phyloP scores from a whole-genome alignment of 2,797 vertebrate species.

The Knipowitschia caucasica region DNA sequence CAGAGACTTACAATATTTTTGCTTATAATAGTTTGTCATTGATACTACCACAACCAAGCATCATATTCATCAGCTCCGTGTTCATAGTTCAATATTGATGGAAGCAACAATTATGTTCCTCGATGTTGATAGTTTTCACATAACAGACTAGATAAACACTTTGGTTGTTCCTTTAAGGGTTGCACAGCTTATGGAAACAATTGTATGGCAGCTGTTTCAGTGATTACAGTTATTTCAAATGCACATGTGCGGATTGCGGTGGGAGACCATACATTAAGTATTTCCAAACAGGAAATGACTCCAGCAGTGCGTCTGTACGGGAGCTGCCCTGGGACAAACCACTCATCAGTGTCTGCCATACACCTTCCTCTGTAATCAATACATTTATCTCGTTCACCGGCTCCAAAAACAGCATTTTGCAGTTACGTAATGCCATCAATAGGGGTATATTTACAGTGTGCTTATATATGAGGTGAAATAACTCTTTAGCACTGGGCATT shows the following conservation, averaged over 20 bases:
- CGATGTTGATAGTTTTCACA: no score
- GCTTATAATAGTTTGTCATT: no score
- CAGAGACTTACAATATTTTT: no score
- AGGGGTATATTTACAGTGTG: no score
- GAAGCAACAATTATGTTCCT: no score
- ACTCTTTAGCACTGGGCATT: no score
- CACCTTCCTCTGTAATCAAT: background rate
- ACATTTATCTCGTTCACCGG: background rate
- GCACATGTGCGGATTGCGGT: slow-evolving; percentile 1
- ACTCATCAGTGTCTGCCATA: slow-evolving; percentile 3
- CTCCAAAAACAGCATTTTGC: background rate
- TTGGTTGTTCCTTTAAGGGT: background rate
- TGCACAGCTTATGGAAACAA: background rate
- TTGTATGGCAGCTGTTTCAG: slow-evolving; percentile 1
- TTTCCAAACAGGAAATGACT: slow-evolving; percentile 8
- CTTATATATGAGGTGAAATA: no score
- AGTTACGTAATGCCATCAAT: background rate
- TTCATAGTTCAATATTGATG: no score
- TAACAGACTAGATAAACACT: no score
- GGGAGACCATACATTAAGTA: slow-evolving; percentile 7
- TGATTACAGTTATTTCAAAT: slow-evolving; percentile 11
- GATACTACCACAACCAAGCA: no score
- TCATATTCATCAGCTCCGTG: no score
- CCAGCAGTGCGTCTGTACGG: background rate
- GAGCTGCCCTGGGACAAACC: slow-evolving; percentile 2